Percentiles rank a stretch among this genome's conserved stretches.
phyloP scores from a whole-genome alignment of 1,140 invertebrate species.

The Trichonephila clavipes region DNA sequence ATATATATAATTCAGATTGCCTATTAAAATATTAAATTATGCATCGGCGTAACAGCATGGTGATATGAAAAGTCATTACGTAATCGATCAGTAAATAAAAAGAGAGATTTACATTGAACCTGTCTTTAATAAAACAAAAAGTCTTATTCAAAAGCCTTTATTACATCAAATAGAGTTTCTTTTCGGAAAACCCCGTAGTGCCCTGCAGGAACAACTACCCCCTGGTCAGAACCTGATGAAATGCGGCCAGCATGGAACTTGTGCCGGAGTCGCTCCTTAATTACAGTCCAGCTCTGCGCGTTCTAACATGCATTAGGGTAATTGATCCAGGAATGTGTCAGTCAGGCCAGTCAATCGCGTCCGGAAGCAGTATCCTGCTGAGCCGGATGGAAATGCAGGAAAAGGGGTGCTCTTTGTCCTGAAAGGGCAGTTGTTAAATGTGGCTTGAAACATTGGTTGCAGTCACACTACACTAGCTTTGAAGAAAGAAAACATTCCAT shows the following conservation, averaged over 20 bases:
- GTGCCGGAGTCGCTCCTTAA: background rate
- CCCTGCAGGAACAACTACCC: background rate
- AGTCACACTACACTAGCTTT: background rate
- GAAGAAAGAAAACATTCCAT: background rate
- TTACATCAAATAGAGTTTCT: constrained; percentile 1
- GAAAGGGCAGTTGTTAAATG: constrained; percentile 13
- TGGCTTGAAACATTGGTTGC: background rate
- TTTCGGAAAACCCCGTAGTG: background rate
- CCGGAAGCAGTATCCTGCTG: constrained; percentile 44
- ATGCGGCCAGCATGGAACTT: background rate
- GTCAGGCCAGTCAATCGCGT: constrained; percentile 18
- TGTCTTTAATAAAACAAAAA: background rate
- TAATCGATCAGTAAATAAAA: background rate
- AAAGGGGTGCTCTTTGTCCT: constrained; percentile 9
- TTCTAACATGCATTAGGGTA: constrained; percentile 61
- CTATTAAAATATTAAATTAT: too few species aligned
- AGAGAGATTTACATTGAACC: background rate
- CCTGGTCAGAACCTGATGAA: background rate
- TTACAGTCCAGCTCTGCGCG: background rate
- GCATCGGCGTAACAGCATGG: background rate
- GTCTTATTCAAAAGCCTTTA: background rate
- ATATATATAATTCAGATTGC: too few species aligned
- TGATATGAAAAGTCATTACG: background rate
- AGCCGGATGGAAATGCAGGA: background rate
- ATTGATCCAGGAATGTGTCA: constrained; percentile 56